Evolutionary conservation across 2,113 vertebrate species (phyloP).

Genomic region (Cochlearius cochlearius): DNA sequence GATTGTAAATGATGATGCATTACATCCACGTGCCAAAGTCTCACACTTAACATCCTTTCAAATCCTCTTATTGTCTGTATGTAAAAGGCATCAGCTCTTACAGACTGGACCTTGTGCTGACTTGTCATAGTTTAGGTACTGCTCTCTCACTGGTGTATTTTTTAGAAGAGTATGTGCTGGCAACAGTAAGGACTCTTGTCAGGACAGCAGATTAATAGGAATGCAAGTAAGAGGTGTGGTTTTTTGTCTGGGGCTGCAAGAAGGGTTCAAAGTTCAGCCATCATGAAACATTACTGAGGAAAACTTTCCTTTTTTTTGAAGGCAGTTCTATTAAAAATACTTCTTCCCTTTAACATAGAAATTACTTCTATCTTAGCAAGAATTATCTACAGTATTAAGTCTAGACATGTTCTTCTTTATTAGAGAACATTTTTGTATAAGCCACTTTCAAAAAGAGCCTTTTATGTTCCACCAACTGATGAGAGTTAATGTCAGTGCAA

Average conservation of each 20-base stretch:
- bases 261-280: neutral
- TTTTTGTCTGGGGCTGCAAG: neutral
- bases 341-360: neutral
- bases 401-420: neutral
- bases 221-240: neutral
- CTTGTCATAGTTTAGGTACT: neutral
- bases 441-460: neutral
- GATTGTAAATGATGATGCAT: neutral
- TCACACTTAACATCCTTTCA: neutral
- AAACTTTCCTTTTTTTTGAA: neutral
- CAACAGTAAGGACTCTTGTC: neutral
- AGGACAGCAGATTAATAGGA: neutral
- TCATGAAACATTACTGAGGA: neutral
- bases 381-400: neutral
- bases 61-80: neutral
- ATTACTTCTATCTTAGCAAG: neutral
- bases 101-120: neutral
- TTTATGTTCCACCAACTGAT: slow-evolving; percentile 8
- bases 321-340: neutral
- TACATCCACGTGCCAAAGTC: neutral
- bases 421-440: neutral
- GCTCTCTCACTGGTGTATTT: neutral
- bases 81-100: neutral
- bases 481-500: neutral
- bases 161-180: neutral